phyloP scores from a whole-genome alignment of 2,888 invertebrate species.

The Apamea crenata region DNA sequence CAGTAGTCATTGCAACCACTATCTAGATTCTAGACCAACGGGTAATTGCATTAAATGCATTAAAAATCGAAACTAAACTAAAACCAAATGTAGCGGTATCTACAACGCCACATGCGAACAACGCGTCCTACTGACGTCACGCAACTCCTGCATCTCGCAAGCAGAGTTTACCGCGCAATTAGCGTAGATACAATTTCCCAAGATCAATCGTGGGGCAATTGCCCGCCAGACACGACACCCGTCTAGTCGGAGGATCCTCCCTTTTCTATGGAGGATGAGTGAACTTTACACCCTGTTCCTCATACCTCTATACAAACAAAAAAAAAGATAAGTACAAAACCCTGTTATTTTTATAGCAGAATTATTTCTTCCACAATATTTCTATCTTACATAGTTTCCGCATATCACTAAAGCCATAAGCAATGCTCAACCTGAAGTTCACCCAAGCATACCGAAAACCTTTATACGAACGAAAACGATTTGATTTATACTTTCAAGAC shows the following conservation, averaged over 20 bases:
- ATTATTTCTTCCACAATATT: constrained; percentile 12
- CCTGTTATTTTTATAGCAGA: background rate
- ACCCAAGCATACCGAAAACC: constrained; percentile 64
- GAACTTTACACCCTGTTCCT: too few species aligned
- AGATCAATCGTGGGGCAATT: too few species aligned
- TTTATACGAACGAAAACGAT: constrained; percentile 70
- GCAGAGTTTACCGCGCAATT: too few species aligned
- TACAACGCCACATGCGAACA: too few species aligned
- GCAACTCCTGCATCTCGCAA: too few species aligned
- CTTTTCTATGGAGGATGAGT: too few species aligned
- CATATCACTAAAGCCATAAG: constrained; percentile 59
- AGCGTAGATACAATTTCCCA: too few species aligned
- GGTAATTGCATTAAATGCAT: background rate
- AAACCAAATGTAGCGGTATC: too few species aligned
- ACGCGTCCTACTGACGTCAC: too few species aligned
- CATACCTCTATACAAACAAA: too few species aligned
- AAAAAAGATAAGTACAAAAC: constrained; percentile 1
- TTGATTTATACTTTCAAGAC: constrained; percentile 80
- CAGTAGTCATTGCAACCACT: background rate
- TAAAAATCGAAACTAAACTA: background rate
- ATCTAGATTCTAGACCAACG: background rate
- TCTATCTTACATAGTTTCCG: constrained; percentile 32
- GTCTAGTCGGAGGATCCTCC: too few species aligned
- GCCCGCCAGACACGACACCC: too few species aligned
- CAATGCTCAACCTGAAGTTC: constrained; percentile 61